These are phyloP conservation scores for Sussaba pulchella DNA, from an alignment of 2,888 invertebrate species.

Conservation along the genomic window DNA sequence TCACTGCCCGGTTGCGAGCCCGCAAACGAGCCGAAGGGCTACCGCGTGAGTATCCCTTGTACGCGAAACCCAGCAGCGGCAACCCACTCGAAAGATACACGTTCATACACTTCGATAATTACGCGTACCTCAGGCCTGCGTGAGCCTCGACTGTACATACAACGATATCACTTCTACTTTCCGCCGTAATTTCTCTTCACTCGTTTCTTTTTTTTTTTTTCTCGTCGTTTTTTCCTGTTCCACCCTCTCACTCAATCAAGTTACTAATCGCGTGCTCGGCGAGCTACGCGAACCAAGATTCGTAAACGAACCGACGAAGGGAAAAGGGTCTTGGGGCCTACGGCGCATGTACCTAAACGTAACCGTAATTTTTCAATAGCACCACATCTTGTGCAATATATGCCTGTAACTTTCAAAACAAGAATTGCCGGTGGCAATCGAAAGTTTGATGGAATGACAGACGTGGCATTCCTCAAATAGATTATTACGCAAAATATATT, in stretches of 20 bases:
- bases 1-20: slow-evolving; percentile 40
- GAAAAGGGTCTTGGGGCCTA: slow-evolving; percentile 24
- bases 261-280: slow-evolving; percentile 56
- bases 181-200: slow-evolving; percentile 32
- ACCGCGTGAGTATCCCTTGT: slow-evolving; percentile 32
- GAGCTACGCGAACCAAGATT: slow-evolving; percentile 66
- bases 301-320: slow-evolving; percentile 67
- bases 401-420: no score
- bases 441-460: no score
- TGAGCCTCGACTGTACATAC: slow-evolving; percentile 47
- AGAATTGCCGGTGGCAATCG: no score
- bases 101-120: slow-evolving; percentile 54
- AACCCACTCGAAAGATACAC: slow-evolving; percentile 56
- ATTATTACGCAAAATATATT: no score
- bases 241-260: slow-evolving; percentile 54
- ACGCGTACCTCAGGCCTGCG: slow-evolving; percentile 53
- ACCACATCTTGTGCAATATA: no score
- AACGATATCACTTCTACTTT: slow-evolving; percentile 28
- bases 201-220: slow-evolving; percentile 14
- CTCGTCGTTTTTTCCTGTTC: slow-evolving; percentile 10
- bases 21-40: slow-evolving; percentile 47
- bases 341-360: slow-evolving; percentile 20
- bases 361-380: no score
- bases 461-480: no score
- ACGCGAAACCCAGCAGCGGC: slow-evolving; percentile 37